Conservation (phyloP, 2,113 vertebrate genomes). For the Ondatra zibethicus region DNA sequence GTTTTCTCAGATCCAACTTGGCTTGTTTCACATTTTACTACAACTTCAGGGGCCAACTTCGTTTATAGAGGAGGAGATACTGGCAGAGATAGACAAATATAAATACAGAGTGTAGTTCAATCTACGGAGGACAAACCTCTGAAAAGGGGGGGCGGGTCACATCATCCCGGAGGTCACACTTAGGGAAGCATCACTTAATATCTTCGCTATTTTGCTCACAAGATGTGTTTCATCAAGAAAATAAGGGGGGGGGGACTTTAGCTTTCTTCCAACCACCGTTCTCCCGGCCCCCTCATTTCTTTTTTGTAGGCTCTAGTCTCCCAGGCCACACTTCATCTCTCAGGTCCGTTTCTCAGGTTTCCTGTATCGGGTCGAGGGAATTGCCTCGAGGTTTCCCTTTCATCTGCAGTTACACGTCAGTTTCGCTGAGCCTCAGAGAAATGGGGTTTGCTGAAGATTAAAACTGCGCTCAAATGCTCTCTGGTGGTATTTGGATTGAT, state of each 20-base stretch:
- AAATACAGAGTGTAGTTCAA: background rate
- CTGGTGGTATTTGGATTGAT: constrained; percentile 74
- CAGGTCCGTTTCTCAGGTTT: constrained; percentile 57
- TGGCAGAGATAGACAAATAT: background rate
- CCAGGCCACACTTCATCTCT: background rate
- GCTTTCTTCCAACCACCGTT: background rate
- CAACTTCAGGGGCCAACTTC: background rate
- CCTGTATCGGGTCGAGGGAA: background rate
- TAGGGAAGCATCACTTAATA: background rate
- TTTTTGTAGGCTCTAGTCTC: constrained; percentile 4
- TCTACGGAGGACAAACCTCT: background rate
- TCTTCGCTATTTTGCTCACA: background rate
- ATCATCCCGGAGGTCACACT: background rate
- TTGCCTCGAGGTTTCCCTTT: constrained; percentile 60
- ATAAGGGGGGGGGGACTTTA: background rate
- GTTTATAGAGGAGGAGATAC: background rate
- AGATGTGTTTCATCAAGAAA: constrained; percentile 17
- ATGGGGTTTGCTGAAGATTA: constrained; percentile 60
- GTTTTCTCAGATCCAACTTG: constrained; percentile 68
- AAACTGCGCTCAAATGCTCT: constrained; percentile 63
- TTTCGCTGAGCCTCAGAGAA: constrained; percentile 45
- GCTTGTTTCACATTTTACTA: constrained; percentile 22
- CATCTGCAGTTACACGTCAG: constrained; percentile 67
- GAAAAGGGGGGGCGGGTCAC: background rate
- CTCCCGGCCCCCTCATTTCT: background rate